Evolutionary conservation across 2,888 invertebrate species (phyloP), one percentile per base, ranked within the genome.

Genomic region (Diarsia brunnea): DNA sequence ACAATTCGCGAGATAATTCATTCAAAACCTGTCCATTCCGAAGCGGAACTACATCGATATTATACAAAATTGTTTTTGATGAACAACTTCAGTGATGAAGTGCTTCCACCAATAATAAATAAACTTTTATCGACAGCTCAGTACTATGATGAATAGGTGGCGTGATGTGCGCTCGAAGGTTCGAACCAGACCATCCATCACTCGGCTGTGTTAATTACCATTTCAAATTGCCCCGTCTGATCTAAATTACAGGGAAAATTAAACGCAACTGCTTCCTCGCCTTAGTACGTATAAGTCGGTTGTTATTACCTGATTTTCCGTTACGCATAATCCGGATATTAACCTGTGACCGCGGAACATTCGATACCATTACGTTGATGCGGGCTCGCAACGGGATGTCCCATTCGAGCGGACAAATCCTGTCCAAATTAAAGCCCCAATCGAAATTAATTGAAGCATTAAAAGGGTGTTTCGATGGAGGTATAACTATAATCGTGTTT

Each of bases 151-250:
- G 89, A 91, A 93, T 92, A 89, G 87, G 86, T 80, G 73, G 75
- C 84, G 77, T 79, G 88, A 85, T 85, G 82, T 75, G 61, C 75
- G 84, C 81, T 82, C 76, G 75, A 79, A 80, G 77, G 84, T 81
- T 82, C 76, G 75, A 79, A 80, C 77, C 79, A 83, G 84, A 85
- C 89, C 90, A 94, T 95, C 93, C 92, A 95, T 95, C 94, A 95
- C 76, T 49, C 75, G 84, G 79, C 87, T 86, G 89, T 92, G 91
- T 92, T 95, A 94, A 95, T 95, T 95, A 95, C 92, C 91, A 94
- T 93, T 94, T 93, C 92, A 93, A 95, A 95, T 93, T 90, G 89
- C 91, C 91, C 87, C 90, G 91, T 91, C 90, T 85, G 87, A 89
- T 91, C 90, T 91, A 91, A 92, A 92, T 92, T 89, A 89, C 86